phyloP scores from a whole-genome alignment of 2,888 invertebrate species.

The Lasius fuliginosus region DNA sequence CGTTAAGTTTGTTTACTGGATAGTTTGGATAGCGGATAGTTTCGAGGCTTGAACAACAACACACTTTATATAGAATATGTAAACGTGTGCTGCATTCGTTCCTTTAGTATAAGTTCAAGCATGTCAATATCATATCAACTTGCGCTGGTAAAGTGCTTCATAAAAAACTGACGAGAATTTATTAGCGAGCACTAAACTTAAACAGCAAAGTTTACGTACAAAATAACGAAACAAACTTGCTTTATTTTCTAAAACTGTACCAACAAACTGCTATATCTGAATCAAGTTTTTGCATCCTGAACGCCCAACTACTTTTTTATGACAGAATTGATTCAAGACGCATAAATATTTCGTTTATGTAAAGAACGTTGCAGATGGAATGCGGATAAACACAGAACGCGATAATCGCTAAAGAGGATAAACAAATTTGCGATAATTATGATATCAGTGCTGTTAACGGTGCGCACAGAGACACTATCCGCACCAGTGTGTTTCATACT shows the following conservation, averaged over 20 bases:
- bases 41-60: slow-evolving; percentile 35
- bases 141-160: slow-evolving; percentile 1
- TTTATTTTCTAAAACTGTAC: slow-evolving; percentile 7
- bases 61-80: slow-evolving; percentile 37
- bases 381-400: background rate
- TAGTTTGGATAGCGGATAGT: slow-evolving; percentile 51
- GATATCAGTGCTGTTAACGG: slow-evolving; percentile 40
- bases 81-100: slow-evolving; percentile 34
- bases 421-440: slow-evolving; percentile 49
- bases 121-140: slow-evolving; percentile 35
- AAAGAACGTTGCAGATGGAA: background rate
- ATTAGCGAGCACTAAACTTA: slow-evolving; percentile 35
- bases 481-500: slow-evolving; percentile 36
- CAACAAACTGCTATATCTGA: background rate
- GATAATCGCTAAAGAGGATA: slow-evolving; percentile 50
- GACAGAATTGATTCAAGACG: background rate
- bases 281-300: background rate
- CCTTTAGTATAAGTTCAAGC: slow-evolving; percentile 32
- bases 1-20: slow-evolving; percentile 50
- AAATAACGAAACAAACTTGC: slow-evolving; percentile 17
- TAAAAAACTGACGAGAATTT: slow-evolving; percentile 43
- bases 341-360: slow-evolving; percentile 18
- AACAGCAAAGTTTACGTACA: background rate
- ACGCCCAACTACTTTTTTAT: background rate
- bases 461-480: slow-evolving; percentile 22